Evolutionary conservation across 2,797 vertebrate species (phyloP).

Genomic region (Pempheris klunzingeri): DNA sequence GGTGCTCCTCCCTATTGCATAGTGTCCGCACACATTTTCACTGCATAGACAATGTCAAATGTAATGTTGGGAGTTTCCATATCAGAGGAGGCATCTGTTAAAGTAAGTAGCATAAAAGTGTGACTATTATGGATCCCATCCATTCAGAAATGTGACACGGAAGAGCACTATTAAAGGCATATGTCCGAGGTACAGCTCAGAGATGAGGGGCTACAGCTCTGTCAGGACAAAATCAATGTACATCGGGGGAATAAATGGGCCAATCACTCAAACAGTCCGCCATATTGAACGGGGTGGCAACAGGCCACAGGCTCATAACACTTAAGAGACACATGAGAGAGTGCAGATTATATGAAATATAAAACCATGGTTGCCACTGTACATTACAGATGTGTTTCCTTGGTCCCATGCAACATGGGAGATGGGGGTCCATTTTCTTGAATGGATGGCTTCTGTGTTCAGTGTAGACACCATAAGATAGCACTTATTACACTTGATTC

Average conservation of each 20-base stretch:
- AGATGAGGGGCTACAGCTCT: constrained; percentile 62
- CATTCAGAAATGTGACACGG: constrained; percentile 69
- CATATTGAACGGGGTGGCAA: constrained; percentile 72
- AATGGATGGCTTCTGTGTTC: neutral
- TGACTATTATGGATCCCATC: constrained; percentile 62
- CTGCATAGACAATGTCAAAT: constrained; percentile 23
- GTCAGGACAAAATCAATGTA: constrained; percentile 75
- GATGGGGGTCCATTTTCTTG: constrained; percentile 8
- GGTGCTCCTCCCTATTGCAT: constrained; percentile 26
- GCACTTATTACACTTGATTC: neutral
- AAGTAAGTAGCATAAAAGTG: constrained; percentile 59
- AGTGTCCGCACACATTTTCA: constrained; percentile 19
- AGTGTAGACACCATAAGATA: neutral
- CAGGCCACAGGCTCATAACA: constrained; percentile 67
- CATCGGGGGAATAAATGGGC: constrained; percentile 74
- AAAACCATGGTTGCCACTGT: constrained; percentile 28
- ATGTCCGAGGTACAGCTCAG: constrained; percentile 57
- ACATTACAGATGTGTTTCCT: constrained; percentile 35
- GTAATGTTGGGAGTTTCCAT: constrained; percentile 31
- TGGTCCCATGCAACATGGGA: neutral
- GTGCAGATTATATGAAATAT: constrained; percentile 66
- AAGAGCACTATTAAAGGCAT: constrained; percentile 61
- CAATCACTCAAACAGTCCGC: constrained; percentile 75
- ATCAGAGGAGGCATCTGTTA: constrained; percentile 50
- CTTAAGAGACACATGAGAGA: constrained; percentile 68